These are phyloP conservation scores for Hybos culiciformis DNA, from an alignment of 2,888 invertebrate species.

Conservation along the genomic window DNA sequence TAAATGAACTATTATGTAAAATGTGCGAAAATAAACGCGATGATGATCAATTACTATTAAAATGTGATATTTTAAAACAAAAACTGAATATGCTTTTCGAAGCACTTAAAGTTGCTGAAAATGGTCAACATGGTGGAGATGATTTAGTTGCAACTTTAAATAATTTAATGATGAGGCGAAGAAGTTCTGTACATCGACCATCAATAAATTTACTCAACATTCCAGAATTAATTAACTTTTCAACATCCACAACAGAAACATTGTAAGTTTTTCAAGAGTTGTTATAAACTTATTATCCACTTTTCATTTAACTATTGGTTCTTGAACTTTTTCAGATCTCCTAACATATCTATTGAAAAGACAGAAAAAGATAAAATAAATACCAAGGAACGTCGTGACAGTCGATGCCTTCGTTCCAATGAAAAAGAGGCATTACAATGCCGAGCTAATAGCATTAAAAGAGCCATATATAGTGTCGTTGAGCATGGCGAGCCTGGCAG, in stretches of 20 bases:
- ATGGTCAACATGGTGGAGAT: slow-evolving; percentile 31
- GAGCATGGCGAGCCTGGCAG: slow-evolving; percentile 57
- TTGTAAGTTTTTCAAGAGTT: too few relatives aligned
- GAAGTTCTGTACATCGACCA: not conserved
- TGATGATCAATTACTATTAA: slow-evolving; percentile 47
- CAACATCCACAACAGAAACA: too few relatives aligned
- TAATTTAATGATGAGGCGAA: slow-evolving; percentile 18
- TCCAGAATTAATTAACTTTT: too few relatives aligned
- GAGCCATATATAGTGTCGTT: slow-evolving; percentile 64
- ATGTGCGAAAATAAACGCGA: slow-evolving; percentile 46
- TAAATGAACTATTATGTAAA: slow-evolving; percentile 57
- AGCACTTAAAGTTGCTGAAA: slow-evolving; percentile 55
- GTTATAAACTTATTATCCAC: too few relatives aligned
- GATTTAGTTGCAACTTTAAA: slow-evolving; percentile 27
- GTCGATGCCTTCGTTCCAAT: slow-evolving; percentile 35
- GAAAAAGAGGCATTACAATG: slow-evolving; percentile 45
- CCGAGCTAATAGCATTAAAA: slow-evolving; percentile 70
- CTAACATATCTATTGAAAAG: slow-evolving; percentile 34
- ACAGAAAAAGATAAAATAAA: slow-evolving; percentile 42
- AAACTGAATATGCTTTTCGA: slow-evolving; percentile 61
- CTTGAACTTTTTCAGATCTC: not conserved
- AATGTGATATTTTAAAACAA: slow-evolving; percentile 57
- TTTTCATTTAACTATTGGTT: too few relatives aligned
- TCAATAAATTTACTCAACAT: too few relatives aligned
- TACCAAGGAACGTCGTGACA: slow-evolving; percentile 32